phyloP scores from a whole-genome alignment of 2,888 invertebrate species.

The Penaeus monodon region DNA sequence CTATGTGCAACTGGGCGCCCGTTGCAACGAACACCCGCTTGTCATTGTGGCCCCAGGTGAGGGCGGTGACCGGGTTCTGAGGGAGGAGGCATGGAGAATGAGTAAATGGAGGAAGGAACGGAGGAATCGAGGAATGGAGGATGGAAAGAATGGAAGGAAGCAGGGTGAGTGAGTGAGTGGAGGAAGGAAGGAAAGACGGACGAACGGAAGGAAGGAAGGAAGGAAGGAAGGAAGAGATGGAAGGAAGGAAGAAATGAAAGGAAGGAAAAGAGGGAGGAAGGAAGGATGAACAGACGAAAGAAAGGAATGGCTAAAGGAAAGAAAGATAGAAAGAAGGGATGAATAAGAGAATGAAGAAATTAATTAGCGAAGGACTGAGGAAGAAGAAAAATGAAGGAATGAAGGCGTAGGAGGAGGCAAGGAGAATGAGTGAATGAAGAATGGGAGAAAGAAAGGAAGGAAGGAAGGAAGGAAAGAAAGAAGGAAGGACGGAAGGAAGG shows the following conservation, averaged over 20 bases:
- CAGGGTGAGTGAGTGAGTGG: not conserved
- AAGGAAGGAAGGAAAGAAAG: too few relatives aligned
- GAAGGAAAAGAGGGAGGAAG: not conserved
- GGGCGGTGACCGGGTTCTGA: slow-evolving; percentile 86
- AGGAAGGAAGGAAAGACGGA: too few relatives aligned
- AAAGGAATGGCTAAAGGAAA: not conserved
- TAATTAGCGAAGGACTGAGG: too few relatives aligned
- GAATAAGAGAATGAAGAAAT: too few relatives aligned
- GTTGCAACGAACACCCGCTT: slow-evolving; percentile 93
- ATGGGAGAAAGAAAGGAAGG: too few relatives aligned
- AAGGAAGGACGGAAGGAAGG: too few relatives aligned
- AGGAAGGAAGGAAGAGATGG: not conserved
- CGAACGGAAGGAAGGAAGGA: not conserved
- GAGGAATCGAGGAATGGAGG: not conserved
- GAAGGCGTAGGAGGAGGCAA: too few relatives aligned
- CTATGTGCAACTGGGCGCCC: slow-evolving; percentile 88
- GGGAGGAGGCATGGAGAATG: not conserved
- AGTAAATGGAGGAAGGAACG: not conserved
- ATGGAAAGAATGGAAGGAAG: not conserved
- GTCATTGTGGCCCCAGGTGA: slow-evolving; percentile 99
- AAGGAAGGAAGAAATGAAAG: not conserved
- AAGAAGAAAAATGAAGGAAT: too few relatives aligned
- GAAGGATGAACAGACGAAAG: not conserved
- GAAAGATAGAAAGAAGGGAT: too few relatives aligned
- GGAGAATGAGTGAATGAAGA: too few relatives aligned